Evolutionary conservation across 2,888 invertebrate species (phyloP).

Genomic region (Agelastica alni): DNA sequence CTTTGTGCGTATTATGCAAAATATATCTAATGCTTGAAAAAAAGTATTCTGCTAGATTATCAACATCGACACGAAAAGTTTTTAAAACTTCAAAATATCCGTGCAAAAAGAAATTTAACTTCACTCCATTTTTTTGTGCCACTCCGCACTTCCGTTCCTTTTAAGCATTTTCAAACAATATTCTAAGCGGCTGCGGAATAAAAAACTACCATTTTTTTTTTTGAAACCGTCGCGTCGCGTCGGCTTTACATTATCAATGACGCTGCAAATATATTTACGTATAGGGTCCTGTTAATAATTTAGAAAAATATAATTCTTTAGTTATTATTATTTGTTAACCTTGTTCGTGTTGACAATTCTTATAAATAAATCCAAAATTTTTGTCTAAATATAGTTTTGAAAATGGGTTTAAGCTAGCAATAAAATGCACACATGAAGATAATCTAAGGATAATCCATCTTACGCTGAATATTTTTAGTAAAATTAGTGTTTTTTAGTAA

Average conservation of each 20-base stretch:
- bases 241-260: neutral
- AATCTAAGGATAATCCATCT: too few relatives aligned
- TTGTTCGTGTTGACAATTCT: too few relatives aligned
- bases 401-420: too few relatives aligned
- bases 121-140: slow-evolving; percentile 1
- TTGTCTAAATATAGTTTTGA: too few relatives aligned
- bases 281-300: neutral
- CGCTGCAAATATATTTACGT: neutral
- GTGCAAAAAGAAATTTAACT: slow-evolving; percentile 12
- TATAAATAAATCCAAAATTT: too few relatives aligned
- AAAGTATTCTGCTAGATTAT: neutral
- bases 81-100: neutral
- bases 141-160: slow-evolving; percentile 7
- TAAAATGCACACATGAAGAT: too few relatives aligned
- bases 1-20: too few relatives aligned
- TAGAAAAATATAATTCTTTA: too few relatives aligned
- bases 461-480: too few relatives aligned
- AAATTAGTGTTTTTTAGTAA: too few relatives aligned
- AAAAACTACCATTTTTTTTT: neutral
- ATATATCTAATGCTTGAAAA: too few relatives aligned
- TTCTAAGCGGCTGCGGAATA: neutral
- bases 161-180: neutral
- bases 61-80: slow-evolving; percentile 1
- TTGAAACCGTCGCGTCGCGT: neutral
- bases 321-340: too few relatives aligned